Conservation (phyloP, 2,888 invertebrate species). For the Operophtera brumata region DNA sequence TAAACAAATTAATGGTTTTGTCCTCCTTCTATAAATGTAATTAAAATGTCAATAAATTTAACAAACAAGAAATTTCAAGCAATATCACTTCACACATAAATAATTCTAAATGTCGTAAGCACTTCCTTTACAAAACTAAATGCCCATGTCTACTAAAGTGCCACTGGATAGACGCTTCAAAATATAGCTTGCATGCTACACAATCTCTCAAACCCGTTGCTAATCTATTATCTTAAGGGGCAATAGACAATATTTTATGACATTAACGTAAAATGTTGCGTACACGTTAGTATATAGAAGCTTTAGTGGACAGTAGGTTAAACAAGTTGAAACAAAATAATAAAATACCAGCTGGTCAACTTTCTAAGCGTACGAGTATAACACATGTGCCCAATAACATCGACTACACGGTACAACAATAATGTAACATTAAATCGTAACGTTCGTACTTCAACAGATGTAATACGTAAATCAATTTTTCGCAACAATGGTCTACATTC, state of each 20-base stretch:
- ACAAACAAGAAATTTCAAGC: slow-evolving; percentile 25
- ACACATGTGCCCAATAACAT: slow-evolving; percentile 43
- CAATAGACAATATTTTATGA: no score
- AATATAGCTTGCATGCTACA: neutral
- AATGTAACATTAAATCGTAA: slow-evolving; percentile 52
- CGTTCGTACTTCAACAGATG: slow-evolving; percentile 61
- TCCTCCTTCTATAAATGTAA: slow-evolving; percentile 24
- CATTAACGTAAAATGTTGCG: no score
- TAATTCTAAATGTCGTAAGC: slow-evolving; percentile 24
- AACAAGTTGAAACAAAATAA: slow-evolving; percentile 20
- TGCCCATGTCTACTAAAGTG: slow-evolving; percentile 4
- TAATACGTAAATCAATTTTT: slow-evolving; percentile 78
- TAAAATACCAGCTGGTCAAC: slow-evolving; percentile 33
- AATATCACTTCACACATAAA: slow-evolving; percentile 26
- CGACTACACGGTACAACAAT: slow-evolving; percentile 45
- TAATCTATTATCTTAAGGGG: neutral
- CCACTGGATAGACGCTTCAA: neutral
- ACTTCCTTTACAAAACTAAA: slow-evolving; percentile 24
- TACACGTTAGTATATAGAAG: neutral
- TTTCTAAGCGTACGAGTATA: slow-evolving; percentile 34
- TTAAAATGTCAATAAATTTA: slow-evolving; percentile 26
- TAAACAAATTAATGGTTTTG: slow-evolving; percentile 23
- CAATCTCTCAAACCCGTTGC: neutral
- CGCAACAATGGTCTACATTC: slow-evolving; percentile 63
- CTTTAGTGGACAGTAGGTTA: slow-evolving; percentile 4